Evolutionary conservation across 2,113 vertebrate species (phyloP).

Genomic region (Hirundichthys speculiger): DNA sequence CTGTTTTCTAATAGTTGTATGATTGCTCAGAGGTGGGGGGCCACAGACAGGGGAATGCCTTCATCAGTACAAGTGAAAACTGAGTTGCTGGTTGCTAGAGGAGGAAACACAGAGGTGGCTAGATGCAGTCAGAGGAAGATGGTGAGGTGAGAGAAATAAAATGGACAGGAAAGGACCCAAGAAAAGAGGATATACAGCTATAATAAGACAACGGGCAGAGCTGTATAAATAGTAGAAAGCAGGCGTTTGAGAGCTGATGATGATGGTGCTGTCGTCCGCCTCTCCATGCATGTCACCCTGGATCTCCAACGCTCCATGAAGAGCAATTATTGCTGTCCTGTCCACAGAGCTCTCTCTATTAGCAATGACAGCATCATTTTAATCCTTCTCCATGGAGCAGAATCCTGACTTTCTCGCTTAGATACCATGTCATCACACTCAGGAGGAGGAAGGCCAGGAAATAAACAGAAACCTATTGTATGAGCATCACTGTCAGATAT

Average conservation of each 20-base stretch:
- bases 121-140: no score
- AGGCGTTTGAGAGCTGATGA: neutral
- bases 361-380: conserved; percentile 45
- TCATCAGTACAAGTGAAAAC: conserved; percentile 42
- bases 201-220: conserved; percentile 17
- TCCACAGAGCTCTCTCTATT: conserved; percentile 44
- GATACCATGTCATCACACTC: conserved; percentile 32
- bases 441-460: conserved; percentile 3
- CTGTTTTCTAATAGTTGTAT: conserved; percentile 30
- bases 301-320: conserved; percentile 13
- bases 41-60: conserved; percentile 23
- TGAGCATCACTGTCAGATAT: conserved; percentile 2
- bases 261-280: conserved; percentile 37
- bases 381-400: conserved; percentile 19
- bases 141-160: no score
- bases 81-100: conserved; percentile 4
- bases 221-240: neutral
- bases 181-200: conserved; percentile 5
- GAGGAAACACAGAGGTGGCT: neutral
- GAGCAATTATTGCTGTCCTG: conserved; percentile 48
- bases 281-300: conserved; percentile 38
- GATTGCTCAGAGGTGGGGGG: conserved; percentile 21
- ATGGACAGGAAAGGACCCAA: neutral
- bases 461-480: conserved; percentile 15
- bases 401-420: conserved; percentile 20